These are phyloP conservation scores for Diarsia dahlii DNA, from an alignment of 2,888 invertebrate species.

Conservation along the genomic window DNA sequence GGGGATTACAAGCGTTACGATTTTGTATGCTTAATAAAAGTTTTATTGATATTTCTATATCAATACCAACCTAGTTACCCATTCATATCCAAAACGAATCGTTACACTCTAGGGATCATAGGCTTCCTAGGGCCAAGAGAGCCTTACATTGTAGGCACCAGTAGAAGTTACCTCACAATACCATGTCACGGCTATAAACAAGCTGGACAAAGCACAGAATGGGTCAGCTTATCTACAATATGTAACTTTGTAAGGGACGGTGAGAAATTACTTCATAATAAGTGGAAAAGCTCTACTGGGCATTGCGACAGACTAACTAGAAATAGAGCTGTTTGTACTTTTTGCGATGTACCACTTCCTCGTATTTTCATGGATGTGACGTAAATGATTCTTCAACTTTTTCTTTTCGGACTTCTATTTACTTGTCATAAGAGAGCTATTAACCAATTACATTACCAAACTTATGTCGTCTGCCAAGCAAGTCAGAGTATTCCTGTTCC, in stretches of 20 bases:
- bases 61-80: too few species aligned
- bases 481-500: background rate
- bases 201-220: constrained; percentile 19
- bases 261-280: constrained; percentile 9
- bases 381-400: too few species aligned
- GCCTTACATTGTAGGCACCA: constrained; percentile 31
- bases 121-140: background rate
- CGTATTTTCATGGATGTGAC: background rate
- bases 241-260: constrained; percentile 41
- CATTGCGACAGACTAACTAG: background rate
- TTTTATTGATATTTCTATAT: background rate
- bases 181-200: constrained; percentile 16
- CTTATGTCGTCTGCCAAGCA: background rate
- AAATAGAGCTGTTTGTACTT: background rate
- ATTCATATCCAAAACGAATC: background rate
- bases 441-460: too few species aligned
- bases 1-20: too few species aligned
- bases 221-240: constrained; percentile 10
- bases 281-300: background rate
- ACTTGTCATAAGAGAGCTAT: too few species aligned
- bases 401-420: too few species aligned
- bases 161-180: constrained; percentile 40
- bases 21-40: background rate
- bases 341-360: background rate
- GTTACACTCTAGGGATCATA: background rate